These are phyloP conservation scores for Amiota minor DNA, from an alignment of 2,888 invertebrate genomes.

Conservation along the genomic window DNA sequence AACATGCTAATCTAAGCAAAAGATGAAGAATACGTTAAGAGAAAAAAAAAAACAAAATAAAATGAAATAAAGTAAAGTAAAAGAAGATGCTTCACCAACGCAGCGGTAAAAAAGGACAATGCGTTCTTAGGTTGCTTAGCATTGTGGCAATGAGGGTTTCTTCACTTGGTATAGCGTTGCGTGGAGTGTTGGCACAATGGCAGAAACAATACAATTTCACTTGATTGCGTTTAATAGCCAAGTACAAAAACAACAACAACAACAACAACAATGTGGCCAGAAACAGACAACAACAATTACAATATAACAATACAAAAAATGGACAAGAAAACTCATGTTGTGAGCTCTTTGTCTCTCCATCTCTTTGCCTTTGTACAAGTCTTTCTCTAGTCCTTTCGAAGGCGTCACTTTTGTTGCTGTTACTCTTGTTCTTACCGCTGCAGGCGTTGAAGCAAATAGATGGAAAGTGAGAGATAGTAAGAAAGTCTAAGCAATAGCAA, in stretches of 20 bases:
- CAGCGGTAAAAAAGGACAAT: conserved; percentile 11
- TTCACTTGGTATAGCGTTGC: not conserved
- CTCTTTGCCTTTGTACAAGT: not conserved
- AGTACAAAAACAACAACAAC: conserved; percentile 10
- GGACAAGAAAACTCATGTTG: conserved; percentile 25
- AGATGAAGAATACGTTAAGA: not conserved
- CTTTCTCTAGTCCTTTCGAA: not conserved
- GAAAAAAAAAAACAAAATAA: not conserved
- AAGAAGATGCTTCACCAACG: conserved; percentile 7
- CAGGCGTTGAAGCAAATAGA: conserved; percentile 9
- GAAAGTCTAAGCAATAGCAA: not conserved
- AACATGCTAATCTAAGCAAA: conserved; percentile 24
- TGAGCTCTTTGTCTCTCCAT: not conserved
- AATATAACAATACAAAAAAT: conserved; percentile 17
- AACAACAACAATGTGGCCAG: not conserved
- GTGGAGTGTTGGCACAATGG: not conserved
- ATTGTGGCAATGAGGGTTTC: not conserved
- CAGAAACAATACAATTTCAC: conserved; percentile 28
- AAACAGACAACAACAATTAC: conserved; percentile 9
- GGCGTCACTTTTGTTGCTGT: conserved; percentile 14
- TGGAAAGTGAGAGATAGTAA: not conserved
- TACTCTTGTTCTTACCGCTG: conserved; percentile 7
- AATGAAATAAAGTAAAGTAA: conserved; percentile 1
- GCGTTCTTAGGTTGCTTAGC: not conserved
- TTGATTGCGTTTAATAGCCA: conserved; percentile 27